These are phyloP conservation scores for Cydia amplana DNA, from an alignment of 1,140 invertebrate genomes.

Conservation along the genomic window DNA sequence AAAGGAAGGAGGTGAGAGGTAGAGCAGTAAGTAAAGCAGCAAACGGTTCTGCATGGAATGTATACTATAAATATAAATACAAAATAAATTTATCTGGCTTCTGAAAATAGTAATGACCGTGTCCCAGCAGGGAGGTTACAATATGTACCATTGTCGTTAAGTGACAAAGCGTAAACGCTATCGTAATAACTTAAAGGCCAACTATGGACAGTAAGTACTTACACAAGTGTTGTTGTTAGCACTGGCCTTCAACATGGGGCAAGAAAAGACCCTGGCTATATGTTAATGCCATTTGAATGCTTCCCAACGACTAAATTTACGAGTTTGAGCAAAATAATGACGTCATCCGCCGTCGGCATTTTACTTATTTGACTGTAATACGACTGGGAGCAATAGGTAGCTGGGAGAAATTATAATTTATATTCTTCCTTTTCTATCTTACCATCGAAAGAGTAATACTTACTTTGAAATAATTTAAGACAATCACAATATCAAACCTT, in stretches of 20 bases:
- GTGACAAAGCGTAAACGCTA: too few species aligned
- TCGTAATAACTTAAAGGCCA: too few species aligned
- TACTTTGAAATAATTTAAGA: slow-evolving; percentile 62
- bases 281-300: not conserved
- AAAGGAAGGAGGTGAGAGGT: slow-evolving; percentile 32
- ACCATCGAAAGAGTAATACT: slow-evolving; percentile 56
- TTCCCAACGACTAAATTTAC: not conserved
- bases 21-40: slow-evolving; percentile 31
- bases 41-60: slow-evolving; percentile 27
- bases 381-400: not conserved
- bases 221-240: too few species aligned
- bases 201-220: too few species aligned
- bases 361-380: not conserved
- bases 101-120: slow-evolving; percentile 18
- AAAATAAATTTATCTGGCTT: slow-evolving; percentile 27
- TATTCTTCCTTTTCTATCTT: slow-evolving; percentile 51
- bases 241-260: not conserved
- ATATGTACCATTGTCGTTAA: not conserved
- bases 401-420: slow-evolving; percentile 32
- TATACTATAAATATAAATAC: slow-evolving; percentile 29
- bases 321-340: not conserved
- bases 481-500: slow-evolving; percentile 72
- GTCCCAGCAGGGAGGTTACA: slow-evolving; percentile 6
- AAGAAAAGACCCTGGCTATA: not conserved
- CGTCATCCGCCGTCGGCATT: not conserved